Evolutionary conservation across 2,113 vertebrate species (phyloP), one percentile per base, ranked within the genome.

Genomic region (Lepus americanus): DNA sequence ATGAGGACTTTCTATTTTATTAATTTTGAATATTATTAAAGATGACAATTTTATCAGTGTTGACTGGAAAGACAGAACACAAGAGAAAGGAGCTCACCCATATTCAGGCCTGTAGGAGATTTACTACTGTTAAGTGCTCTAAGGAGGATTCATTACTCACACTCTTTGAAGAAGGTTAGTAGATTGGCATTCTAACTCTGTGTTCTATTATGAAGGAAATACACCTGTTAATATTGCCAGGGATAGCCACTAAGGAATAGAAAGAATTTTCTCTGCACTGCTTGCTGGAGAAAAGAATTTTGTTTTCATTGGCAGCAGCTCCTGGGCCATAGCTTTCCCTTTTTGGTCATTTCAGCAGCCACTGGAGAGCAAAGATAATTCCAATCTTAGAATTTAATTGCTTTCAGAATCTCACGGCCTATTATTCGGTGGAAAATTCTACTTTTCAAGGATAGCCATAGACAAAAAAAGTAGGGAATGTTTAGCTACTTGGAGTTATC

Each of bases 301-400:
- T 63, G 3, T 11, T 78, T 69, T 64, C 13, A 14, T 2, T 49
- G 29, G 12, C n/a, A 44, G 4, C 3, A 49, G 27, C 11, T 72
- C 1, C 67, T 19, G 61, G 8, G 3, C 5, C 39, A 7, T 19
- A 7, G 64, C 27, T 33, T 33, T 73, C 64, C n/a, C 27, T 10
- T 20, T 7, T 0, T 95, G 66, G 23, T 20, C 61, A 63, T 53
- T 74, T 67, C 44, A 64, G 29, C 5, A 51, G 12, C 20, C 23
- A 49, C 19, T 66, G 25, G 90, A 85, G 39, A 94, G 31, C 13
- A 61, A 93, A 44, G n/a, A 33, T 79, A 53, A 80, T 64, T 92
- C 69, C 36, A 67, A 23, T 13, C 33, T 80, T 84, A 19, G 1
- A 76, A 82, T 1, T 55, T 49, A 55, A 11, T 4, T 12, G 8